Evolutionary conservation across 53 echinoderm and acorn worm species (phyloP), one percentile per base, ranked within the genome.

Genomic region (Holothuria scabra): DNA sequence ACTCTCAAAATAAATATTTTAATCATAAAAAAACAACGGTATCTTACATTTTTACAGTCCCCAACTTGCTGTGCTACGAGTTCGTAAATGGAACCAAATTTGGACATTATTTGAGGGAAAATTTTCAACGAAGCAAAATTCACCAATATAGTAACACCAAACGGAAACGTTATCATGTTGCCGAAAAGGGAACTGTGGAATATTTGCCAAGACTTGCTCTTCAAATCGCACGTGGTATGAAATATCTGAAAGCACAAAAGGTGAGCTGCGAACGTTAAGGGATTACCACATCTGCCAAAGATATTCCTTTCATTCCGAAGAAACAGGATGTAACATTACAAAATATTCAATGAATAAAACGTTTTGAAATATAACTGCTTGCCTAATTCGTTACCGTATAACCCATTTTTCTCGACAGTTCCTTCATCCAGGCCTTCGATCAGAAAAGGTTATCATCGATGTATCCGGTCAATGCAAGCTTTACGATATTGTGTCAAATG

Each of bases 131-230:
- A 9, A 19, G 48, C 12, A 69, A 34, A 29, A 41, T 33, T 37
- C 69, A 69, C 31, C 30, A 29, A 34, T 69, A 69, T 18, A 44
- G 8, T 4, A 69, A 69, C 35, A 69, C 69, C 35, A 69, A 69
- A 69, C 30, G 21, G 41, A 69, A 69, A 41, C 30, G 69, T 4
- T 69, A n/a, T 34, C 69, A 69, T 10, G 72, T 72, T 72, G 5
- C 46, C 22, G 72, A 72, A 9, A 72, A 44, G 23, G 72, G 72
- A 44, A 12, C 44, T 41, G 46, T 46, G 8, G 46, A 72, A 8
- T 3, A 0, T 0, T 48, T 72, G 48, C 44, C 52, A 23, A 22
- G 16, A 2, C 12, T 46, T 48, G 72, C 46, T 25, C 49, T 72
- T 72, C 72, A 72, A 2, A 48, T 72, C 16, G 72, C 46, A 14